These are phyloP conservation scores for Molossus molossus DNA, from an alignment of 2,797 vertebrate genomes.

Conservation along the genomic window DNA sequence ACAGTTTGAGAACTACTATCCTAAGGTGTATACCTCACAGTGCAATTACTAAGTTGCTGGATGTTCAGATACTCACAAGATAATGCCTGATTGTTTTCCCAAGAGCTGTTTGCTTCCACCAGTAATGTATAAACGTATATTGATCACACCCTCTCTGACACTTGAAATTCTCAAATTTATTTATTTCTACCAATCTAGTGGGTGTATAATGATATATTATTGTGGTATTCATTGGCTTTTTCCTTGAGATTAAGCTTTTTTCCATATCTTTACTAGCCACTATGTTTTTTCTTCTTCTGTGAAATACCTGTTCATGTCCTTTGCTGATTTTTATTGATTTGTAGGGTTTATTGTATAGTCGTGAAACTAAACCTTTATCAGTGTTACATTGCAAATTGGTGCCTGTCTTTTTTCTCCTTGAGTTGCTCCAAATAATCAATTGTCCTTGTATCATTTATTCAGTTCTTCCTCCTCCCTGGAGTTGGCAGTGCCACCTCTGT, in stretches of 20 bases:
- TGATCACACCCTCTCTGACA: neutral
- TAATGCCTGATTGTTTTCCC: neutral
- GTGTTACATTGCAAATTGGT: neutral
- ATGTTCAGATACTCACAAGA: neutral
- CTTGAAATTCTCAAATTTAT: neutral
- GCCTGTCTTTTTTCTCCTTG: neutral
- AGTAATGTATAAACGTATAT: neutral
- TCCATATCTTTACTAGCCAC: neutral
- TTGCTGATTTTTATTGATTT: neutral
- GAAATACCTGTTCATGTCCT: neutral
- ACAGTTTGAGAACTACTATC: neutral
- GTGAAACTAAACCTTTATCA: neutral
- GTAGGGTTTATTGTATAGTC: constrained; percentile 1
- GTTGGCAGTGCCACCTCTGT: neutral
- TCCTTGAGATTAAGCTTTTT: neutral
- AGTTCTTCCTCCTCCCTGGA: neutral
- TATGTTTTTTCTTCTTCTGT: neutral
- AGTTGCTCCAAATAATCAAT: neutral
- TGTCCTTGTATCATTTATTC: neutral
- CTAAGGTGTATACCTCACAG: neutral
- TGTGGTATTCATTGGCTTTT: neutral
- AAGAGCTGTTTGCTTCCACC: neutral
- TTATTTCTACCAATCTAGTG: neutral
- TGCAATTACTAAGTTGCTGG: neutral
- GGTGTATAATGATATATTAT: neutral